Evolutionary conservation across 2,888 invertebrate species (phyloP).

Genomic region (Nomada lathburiana): DNA sequence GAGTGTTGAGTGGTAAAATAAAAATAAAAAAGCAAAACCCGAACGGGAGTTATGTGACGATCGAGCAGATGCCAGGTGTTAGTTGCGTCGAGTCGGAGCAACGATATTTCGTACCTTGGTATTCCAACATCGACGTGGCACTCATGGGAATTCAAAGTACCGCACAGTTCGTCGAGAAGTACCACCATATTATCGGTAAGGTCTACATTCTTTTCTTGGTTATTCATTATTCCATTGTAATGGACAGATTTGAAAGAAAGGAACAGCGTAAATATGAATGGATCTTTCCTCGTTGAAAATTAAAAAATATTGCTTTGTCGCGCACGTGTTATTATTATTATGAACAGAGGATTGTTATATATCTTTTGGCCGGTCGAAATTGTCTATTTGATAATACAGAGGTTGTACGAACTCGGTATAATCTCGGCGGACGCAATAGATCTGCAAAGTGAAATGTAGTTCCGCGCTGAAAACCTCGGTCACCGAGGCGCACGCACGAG

Average conservation of each 20-base stretch:
- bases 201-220: neutral
- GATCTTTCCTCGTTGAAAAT: neutral
- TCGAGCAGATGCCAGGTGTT: slow-evolving; percentile 75
- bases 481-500: slow-evolving; percentile 36
- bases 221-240: neutral
- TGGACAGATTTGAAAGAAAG: neutral
- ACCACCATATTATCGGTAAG: slow-evolving; percentile 83
- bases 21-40: neutral
- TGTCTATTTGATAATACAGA: slow-evolving; percentile 38
- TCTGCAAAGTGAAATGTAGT: slow-evolving; percentile 58
- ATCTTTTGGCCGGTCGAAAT: neutral
- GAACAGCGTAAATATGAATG: slow-evolving; percentile 2
- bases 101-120: slow-evolving; percentile 73
- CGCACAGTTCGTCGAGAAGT: slow-evolving; percentile 83
- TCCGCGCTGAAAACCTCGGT: slow-evolving; percentile 53
- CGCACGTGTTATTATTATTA: neutral
- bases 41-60: slow-evolving; percentile 55
- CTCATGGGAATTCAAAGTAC: slow-evolving; percentile 85
- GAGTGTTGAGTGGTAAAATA: slow-evolving; percentile 37
- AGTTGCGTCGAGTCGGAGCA: slow-evolving; percentile 71
- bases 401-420: slow-evolving; percentile 27
- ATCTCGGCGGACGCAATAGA: slow-evolving; percentile 49
- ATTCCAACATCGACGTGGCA: slow-evolving; percentile 76
- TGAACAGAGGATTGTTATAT: neutral
- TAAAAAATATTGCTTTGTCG: neutral